A percentile compares a stretch with the other conserved stretches of the same genome.
These are phyloP conservation scores for Diorhabda sublineata DNA, from an alignment of 1,140 invertebrate genomes.

Conservation along the genomic window DNA sequence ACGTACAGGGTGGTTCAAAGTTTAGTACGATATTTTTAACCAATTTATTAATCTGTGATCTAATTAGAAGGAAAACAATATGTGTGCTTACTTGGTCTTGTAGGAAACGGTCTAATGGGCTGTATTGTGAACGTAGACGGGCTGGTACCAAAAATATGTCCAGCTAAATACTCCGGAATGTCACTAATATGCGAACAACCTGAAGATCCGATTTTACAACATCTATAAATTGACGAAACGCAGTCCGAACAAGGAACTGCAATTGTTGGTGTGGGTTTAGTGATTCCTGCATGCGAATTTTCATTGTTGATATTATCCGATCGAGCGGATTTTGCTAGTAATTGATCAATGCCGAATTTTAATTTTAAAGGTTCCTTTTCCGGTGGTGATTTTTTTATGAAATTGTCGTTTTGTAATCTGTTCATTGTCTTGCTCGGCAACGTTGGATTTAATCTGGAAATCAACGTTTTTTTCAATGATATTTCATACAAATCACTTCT, in stretches of 20 bases:
- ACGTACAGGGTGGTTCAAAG: no score
- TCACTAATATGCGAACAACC: constrained; percentile 24
- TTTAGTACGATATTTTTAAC: no score
- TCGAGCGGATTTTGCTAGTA: constrained; percentile 30
- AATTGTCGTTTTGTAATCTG: background rate
- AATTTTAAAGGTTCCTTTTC: constrained; percentile 39
- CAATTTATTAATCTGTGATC: no score
- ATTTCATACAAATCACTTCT: no score
- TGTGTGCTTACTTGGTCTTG: constrained; percentile 40
- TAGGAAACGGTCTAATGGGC: constrained; percentile 44
- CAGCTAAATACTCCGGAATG: constrained; percentile 26
- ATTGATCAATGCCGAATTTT: constrained; percentile 48
- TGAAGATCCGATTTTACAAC: constrained; percentile 40
- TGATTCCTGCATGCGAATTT: constrained; percentile 9
- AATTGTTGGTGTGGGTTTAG: constrained; percentile 28
- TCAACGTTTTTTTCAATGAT: no score
- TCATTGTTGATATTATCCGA: constrained; percentile 16
- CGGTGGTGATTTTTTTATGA: constrained; percentile 6
- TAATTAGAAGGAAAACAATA: no score
- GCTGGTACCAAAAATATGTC: constrained; percentile 23
- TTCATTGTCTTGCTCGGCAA: constrained; percentile 12
- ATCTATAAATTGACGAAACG: constrained; percentile 47
- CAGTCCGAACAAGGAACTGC: constrained; percentile 48
- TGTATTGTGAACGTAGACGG: constrained; percentile 37
- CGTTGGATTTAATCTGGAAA: no score